phyloP scores from a whole-genome alignment of 2,888 invertebrate genomes.

The Orchesella flavescens region DNA sequence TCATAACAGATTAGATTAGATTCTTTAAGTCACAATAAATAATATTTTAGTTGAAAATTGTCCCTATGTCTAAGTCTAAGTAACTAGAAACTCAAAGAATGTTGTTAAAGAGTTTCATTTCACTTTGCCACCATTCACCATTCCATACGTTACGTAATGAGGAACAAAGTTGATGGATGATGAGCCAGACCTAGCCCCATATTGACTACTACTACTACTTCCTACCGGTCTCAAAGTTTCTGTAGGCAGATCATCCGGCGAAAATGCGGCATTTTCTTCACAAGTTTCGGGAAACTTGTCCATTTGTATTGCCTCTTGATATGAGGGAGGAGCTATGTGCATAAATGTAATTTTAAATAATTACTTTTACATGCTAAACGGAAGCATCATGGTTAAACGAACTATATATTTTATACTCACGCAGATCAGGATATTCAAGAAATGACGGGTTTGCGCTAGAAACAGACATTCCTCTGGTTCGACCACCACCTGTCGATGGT shows the following conservation, averaged over 20 bases:
- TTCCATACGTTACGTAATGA: slow-evolving; percentile 31
- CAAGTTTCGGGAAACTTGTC: slow-evolving; percentile 31
- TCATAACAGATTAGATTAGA: no score
- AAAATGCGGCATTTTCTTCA: slow-evolving; percentile 31
- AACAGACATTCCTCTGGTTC: slow-evolving; percentile 16
- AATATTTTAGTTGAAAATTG: no score
- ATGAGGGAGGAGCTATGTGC: slow-evolving; percentile 58
- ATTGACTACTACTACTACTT: not conserved
- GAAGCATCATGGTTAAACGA: not conserved
- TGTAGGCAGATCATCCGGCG: not conserved
- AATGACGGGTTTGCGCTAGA: slow-evolving; percentile 33
- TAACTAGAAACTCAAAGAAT: no score
- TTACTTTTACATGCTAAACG: not conserved
- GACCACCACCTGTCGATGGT: not conserved
- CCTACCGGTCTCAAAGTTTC: not conserved
- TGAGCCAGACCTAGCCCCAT: not conserved
- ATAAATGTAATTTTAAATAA: not conserved
- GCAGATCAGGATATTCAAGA: slow-evolving; percentile 49
- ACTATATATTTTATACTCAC: slow-evolving; percentile 38
- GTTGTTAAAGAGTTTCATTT: not conserved
- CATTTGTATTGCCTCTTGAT: slow-evolving; percentile 48
- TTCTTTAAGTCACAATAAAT: no score
- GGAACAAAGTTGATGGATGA: not conserved
- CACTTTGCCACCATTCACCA: not conserved
- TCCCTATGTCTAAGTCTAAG: no score